Evolutionary conservation across 2,113 vertebrate genomes (phyloP), one percentile per base, ranked within the genome.

Genomic region (Glaucidium brasilianum): DNA sequence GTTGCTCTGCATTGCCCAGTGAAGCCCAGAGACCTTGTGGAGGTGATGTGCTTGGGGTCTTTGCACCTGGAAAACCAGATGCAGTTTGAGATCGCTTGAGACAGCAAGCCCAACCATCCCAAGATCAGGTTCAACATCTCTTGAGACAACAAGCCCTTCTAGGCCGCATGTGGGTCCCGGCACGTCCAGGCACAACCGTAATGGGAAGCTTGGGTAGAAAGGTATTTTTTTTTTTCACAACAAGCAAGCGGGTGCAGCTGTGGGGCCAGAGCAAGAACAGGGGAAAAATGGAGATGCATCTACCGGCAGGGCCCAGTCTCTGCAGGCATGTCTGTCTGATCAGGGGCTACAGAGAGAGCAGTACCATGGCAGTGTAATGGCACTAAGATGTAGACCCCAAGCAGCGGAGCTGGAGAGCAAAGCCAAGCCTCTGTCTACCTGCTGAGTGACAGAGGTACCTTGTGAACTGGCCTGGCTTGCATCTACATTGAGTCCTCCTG

Each of bases 151-250:
- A 52, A 35, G 55, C 23, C 14, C 29, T n/a, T 58, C 26, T 18
- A 32, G 50, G 77, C 12, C 71, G 27, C 11, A 1, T 21, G 20
- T 11, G 47, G 6, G 9, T 53, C 32, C 34, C 60, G 17, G 16
- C 26, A 21, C 5, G 0, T 39, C 60, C 55, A 4, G 56, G 39
- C 30, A 15, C 12, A 37, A 66, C 19, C 60, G 11, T 68, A 41
- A 37, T 9, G 23, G 32, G 66, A 68, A 60, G 22, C 47, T 22
- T 30, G 22, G 15, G 37, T 37, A n/a, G 73, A 66, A 77, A 41
- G 12, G 7, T 21, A 35, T 30, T 5, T 13, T 32, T 4, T n/a
- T 0, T 0, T 76, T 26, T 5, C 19, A 15, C 47, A 37, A 12
- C 4, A 8, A 17, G 56, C 4, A 3, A 22, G 23, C 15, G 49